Evolutionary conservation across 1,140 invertebrate species (phyloP).

Genomic region (Stegodyphus mimosarum): DNA sequence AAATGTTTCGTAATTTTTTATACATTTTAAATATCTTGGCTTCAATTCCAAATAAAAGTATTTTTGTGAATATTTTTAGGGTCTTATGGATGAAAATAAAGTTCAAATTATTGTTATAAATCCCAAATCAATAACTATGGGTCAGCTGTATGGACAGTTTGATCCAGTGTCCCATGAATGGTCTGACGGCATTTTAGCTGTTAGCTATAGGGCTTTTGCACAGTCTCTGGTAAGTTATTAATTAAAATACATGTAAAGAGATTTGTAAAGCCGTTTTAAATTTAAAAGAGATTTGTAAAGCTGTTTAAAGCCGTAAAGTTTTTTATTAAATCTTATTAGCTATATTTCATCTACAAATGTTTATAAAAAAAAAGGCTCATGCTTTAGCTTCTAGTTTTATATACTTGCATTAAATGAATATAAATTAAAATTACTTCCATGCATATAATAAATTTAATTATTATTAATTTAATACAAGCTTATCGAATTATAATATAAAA

Average conservation of each 20-base stretch:
- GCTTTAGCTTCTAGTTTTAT: too few relatives aligned
- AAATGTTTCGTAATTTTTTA: too few relatives aligned
- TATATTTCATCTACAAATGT: too few relatives aligned
- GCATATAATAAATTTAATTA: too few relatives aligned
- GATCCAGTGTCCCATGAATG: conserved; percentile 92
- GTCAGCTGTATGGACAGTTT: conserved; percentile 94
- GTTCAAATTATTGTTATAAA: conserved; percentile 93
- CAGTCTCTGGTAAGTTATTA: conserved; percentile 73
- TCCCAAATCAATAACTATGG: conserved; percentile 96
- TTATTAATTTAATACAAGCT: too few relatives aligned
- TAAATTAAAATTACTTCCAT: too few relatives aligned
- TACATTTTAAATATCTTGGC: too few relatives aligned
- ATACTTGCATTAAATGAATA: too few relatives aligned
- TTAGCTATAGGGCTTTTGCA: conserved; percentile 90
- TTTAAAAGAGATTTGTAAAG: background rate
- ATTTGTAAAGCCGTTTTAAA: background rate
- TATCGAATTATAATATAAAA: too few relatives aligned
- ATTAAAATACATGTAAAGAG: too few relatives aligned
- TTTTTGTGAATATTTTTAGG: conserved; percentile 67
- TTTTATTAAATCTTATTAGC: background rate
- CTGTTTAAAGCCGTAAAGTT: background rate
- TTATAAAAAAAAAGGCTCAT: too few relatives aligned
- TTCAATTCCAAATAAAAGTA: too few relatives aligned
- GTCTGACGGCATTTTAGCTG: conserved; percentile 91
- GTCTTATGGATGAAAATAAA: conserved; percentile 84